Evolutionary conservation across 2,113 vertebrate species (phyloP).

Genomic region (Eudyptes chrysolophus): DNA sequence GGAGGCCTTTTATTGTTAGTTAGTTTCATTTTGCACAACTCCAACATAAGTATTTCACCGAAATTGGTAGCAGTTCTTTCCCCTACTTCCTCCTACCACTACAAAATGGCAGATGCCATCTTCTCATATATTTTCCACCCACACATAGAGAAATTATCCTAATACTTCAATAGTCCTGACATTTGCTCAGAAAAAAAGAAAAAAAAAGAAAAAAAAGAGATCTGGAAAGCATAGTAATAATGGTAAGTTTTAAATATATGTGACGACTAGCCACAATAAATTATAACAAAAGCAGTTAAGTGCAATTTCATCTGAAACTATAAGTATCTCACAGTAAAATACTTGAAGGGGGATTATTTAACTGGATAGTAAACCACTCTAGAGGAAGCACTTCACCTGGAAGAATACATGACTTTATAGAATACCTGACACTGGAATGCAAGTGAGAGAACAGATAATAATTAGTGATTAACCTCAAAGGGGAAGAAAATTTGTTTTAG

Average conservation of each 20-base stretch:
- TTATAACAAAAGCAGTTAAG: neutral
- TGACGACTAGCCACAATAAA: neutral
- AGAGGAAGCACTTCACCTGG: neutral
- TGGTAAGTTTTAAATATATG: neutral
- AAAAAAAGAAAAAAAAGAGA: neutral
- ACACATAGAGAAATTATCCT: neutral
- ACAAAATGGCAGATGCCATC: neutral
- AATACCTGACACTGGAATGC: neutral
- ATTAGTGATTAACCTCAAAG: neutral
- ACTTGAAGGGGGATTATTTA: neutral
- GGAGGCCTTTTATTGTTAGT: neutral
- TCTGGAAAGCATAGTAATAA: neutral
- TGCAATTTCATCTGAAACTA: neutral
- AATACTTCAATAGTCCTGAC: neutral
- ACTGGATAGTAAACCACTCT: neutral
- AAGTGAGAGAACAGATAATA: neutral
- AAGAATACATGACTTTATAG: neutral
- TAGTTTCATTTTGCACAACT: neutral
- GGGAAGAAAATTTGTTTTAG: neutral
- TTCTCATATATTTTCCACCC: neutral
- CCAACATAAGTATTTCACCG: neutral
- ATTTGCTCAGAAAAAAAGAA: neutral
- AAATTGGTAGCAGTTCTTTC: neutral
- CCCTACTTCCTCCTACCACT: neutral
- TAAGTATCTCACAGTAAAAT: neutral